phyloP scores from a whole-genome alignment of 2,113 vertebrate species.

The Malurus cyaneus region DNA sequence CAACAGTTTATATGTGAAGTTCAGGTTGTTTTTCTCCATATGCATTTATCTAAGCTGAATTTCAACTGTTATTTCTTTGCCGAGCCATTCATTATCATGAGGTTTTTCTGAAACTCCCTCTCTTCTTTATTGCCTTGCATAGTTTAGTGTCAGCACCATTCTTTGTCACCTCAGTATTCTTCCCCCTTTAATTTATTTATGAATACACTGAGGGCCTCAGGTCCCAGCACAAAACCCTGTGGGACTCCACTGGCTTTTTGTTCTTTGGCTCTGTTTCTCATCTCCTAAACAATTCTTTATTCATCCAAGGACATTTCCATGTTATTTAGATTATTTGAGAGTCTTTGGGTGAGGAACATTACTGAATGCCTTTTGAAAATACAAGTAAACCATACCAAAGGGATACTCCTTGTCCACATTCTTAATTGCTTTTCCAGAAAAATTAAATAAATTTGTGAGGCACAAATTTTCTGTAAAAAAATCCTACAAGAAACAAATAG shows the following conservation, averaged over 20 bases:
- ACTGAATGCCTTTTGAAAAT: background rate
- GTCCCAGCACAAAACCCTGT: background rate
- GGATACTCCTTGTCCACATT: background rate
- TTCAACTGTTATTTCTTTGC: background rate
- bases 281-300: background rate
- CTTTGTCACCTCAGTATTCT: constrained; percentile 15
- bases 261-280: background rate
- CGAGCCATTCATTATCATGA: background rate
- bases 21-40: background rate
- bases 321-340: background rate
- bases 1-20: background rate
- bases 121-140: background rate
- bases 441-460: background rate
- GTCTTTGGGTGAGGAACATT: background rate
- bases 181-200: background rate
- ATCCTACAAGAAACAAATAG: background rate
- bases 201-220: background rate
- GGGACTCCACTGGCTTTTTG: background rate
- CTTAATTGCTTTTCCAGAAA: background rate
- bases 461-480: background rate
- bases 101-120: background rate
- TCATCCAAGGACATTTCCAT: background rate
- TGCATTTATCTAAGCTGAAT: background rate
- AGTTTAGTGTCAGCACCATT: background rate
- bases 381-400: background rate